Conservation (phyloP, 2,113 vertebrate genomes). For the Fregata magnificens region DNA sequence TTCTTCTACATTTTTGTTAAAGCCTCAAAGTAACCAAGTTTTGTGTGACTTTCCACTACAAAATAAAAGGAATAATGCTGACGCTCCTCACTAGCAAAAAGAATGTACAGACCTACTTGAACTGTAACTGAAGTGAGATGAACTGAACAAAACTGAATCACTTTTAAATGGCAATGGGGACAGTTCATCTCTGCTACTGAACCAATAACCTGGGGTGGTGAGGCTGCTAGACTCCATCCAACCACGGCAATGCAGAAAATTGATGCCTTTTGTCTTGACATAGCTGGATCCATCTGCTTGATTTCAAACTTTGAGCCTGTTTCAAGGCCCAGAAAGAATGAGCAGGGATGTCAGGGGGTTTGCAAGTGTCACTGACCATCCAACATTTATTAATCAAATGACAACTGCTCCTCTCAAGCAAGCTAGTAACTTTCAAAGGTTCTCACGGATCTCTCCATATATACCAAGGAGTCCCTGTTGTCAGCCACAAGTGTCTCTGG, state of each 20-base stretch:
- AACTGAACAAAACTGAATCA: not conserved
- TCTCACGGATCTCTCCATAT: not conserved
- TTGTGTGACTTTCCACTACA: not conserved
- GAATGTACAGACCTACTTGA: not conserved
- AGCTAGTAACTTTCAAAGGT: not conserved
- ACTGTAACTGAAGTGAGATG: not conserved
- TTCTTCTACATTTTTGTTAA: not conserved
- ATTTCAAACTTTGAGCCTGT: not conserved
- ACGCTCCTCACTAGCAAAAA: not conserved
- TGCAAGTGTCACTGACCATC: not conserved
- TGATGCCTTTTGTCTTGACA: not conserved
- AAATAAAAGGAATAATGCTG: not conserved
- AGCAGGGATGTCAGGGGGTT: not conserved
- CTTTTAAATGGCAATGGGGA: not conserved
- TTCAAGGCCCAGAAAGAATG: not conserved
- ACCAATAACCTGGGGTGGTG: accelerated
- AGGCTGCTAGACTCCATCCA: not conserved
- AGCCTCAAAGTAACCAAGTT: not conserved
- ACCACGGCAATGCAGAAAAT: not conserved
- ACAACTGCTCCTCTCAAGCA: not conserved
- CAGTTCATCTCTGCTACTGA: not conserved
- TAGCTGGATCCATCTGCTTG: not conserved
- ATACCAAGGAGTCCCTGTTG: not conserved
- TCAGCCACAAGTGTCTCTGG: not conserved
- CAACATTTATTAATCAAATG: not conserved